Conservation (phyloP, 1,140 invertebrate species). For the Pemphigus obesinymphae region DNA sequence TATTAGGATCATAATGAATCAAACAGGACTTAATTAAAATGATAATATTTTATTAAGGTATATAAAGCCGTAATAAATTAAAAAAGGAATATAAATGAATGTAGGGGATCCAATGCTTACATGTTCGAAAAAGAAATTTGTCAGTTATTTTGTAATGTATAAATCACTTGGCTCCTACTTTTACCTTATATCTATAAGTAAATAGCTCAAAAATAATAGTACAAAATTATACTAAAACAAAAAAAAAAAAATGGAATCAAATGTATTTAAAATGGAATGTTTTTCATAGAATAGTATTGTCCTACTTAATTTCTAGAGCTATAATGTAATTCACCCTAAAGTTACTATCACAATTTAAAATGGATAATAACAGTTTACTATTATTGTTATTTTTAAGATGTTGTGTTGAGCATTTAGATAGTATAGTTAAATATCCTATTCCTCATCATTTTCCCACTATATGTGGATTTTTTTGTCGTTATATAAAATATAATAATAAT, state of each 20-base stretch:
- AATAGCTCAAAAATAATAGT: not conserved
- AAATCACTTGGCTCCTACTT: too few species aligned
- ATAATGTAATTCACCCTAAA: not conserved
- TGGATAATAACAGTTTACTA: not conserved
- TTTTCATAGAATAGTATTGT: not conserved
- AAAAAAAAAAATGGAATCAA: not conserved
- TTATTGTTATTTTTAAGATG: not conserved
- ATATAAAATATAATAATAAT: not conserved
- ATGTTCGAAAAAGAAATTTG: too few species aligned
- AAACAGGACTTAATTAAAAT: too few species aligned
- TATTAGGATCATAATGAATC: too few species aligned
- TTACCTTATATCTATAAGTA: too few species aligned
- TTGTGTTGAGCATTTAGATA: constrained; percentile 7
- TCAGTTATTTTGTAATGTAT: too few species aligned
- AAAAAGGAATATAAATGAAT: too few species aligned
- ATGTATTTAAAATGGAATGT: not conserved
- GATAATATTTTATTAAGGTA: too few species aligned
- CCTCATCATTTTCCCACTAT: not conserved
- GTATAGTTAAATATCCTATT: not conserved
- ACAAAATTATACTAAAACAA: not conserved
- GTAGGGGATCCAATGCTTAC: too few species aligned
- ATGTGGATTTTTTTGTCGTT: not conserved
- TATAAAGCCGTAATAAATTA: too few species aligned
- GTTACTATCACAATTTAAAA: not conserved
- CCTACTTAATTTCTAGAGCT: not conserved